Evolutionary conservation across 2,113 vertebrate genomes (phyloP).

Genomic region (Tauraco erythrolophus): DNA sequence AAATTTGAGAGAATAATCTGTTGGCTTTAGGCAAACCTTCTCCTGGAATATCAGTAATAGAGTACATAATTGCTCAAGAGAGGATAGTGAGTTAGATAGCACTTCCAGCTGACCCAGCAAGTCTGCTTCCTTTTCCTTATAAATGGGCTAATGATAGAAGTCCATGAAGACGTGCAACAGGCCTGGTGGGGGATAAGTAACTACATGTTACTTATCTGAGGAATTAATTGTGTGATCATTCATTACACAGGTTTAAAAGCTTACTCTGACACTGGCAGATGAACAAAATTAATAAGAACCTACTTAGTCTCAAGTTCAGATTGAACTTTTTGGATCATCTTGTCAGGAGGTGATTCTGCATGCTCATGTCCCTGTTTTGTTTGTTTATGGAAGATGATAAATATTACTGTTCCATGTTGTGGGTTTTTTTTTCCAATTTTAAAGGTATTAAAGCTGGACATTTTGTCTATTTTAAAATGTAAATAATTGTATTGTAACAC

Average conservation of each 20-base stretch:
- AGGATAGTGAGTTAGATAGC: neutral
- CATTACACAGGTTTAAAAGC: neutral
- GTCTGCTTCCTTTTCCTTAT: neutral
- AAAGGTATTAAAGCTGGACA: neutral
- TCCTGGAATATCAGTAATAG: neutral
- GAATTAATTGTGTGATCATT: neutral
- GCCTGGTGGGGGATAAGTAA: neutral
- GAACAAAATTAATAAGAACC: neutral
- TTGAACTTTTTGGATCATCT: neutral
- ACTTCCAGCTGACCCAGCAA: neutral
- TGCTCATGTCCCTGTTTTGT: neutral
- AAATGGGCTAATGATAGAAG: neutral
- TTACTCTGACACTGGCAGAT: neutral
- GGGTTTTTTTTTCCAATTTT: neutral
- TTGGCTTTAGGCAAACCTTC: neutral
- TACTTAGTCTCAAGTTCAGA: neutral
- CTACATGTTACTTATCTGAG: neutral
- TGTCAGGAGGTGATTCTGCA: neutral
- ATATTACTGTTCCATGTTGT: accelerated
- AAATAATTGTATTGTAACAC: neutral
- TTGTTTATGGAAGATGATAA: neutral
- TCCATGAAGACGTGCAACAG: neutral
- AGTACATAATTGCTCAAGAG: neutral
- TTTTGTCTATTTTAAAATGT: neutral
- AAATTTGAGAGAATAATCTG: neutral